phyloP scores from a whole-genome alignment of 2,113 vertebrate genomes.

The Maccullochella peelii region DNA sequence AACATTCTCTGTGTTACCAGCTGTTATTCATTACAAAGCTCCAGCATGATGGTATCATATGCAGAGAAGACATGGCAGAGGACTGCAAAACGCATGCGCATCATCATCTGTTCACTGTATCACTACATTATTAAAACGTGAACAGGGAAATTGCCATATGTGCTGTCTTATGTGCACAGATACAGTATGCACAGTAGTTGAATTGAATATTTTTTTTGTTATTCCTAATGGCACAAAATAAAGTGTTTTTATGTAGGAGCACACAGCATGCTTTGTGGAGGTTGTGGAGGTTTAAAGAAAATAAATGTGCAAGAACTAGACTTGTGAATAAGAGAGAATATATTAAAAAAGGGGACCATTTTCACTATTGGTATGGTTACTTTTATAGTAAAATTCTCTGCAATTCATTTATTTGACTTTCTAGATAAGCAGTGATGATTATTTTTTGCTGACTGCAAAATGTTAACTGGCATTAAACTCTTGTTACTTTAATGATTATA shows the following conservation, averaged over 20 bases:
- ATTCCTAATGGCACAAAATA: neutral
- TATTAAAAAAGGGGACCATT: neutral
- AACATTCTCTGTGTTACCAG: neutral
- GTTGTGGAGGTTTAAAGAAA: neutral
- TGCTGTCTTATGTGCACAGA: neutral
- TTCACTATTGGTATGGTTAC: neutral
- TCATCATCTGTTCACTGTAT: slow-evolving; percentile 34
- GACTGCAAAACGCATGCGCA: slow-evolving; percentile 13
- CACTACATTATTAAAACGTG: slow-evolving; percentile 35
- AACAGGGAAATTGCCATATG: slow-evolving; percentile 36
- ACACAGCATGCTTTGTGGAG: neutral
- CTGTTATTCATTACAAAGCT: slow-evolving; percentile 9
- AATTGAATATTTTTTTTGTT: neutral
- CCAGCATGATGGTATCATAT: slow-evolving; percentile 24
- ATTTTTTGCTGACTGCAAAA: neutral
- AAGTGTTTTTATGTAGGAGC: neutral
- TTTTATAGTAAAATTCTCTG: neutral
- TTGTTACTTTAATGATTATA: neutral
- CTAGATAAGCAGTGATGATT: neutral
- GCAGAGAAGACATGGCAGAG: neutral
- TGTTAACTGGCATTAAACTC: neutral
- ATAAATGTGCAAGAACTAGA: neutral
- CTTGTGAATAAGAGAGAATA: neutral
- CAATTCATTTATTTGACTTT: slow-evolving; percentile 1
- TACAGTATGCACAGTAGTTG: neutral